These are phyloP conservation scores for Zaprionus gabonicus DNA, from an alignment of 1,140 invertebrate species.

Conservation along the genomic window DNA sequence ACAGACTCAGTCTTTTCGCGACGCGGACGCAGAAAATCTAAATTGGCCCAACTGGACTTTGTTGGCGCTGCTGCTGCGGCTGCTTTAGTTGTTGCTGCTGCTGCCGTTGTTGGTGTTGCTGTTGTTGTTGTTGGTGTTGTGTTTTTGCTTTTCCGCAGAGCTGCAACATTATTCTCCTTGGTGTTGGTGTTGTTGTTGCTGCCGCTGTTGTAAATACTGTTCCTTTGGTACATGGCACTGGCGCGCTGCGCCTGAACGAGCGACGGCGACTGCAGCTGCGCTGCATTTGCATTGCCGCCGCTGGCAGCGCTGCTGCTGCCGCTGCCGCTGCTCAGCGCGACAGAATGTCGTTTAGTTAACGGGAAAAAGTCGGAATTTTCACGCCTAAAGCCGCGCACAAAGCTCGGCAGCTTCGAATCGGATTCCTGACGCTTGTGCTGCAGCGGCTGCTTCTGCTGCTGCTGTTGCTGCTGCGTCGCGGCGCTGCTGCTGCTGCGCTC, in stretches of 20 bases:
- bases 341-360: slow-evolving; percentile 89
- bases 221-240: slow-evolving; percentile 88
- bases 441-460: slow-evolving; percentile 36
- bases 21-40: slow-evolving; percentile 87
- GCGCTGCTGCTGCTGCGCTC: slow-evolving; percentile 39
- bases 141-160: slow-evolving; percentile 21
- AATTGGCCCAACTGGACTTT: slow-evolving; percentile 71
- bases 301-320: slow-evolving; percentile 71
- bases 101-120: slow-evolving; percentile 31
- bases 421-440: slow-evolving; percentile 88
- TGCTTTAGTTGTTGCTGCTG: slow-evolving; percentile 19
- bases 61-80: slow-evolving; percentile 29
- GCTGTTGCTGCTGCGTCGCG: slow-evolving; percentile 15
- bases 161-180: slow-evolving; percentile 23
- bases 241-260: slow-evolving; percentile 85
- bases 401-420: slow-evolving; percentile 88
- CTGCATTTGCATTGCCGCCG: slow-evolving; percentile 33
- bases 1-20: slow-evolving; percentile 94
- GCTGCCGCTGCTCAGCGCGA: slow-evolving; percentile 86
- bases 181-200: slow-evolving; percentile 24
- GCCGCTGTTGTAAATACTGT: slow-evolving; percentile 85
- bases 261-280: slow-evolving; percentile 76
- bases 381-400: slow-evolving; percentile 91
- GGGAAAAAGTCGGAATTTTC: slow-evolving; percentile 93
- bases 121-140: slow-evolving; percentile 29